Conservation (phyloP, 2,113 vertebrate species). For the Cromileptes altivelis region DNA sequence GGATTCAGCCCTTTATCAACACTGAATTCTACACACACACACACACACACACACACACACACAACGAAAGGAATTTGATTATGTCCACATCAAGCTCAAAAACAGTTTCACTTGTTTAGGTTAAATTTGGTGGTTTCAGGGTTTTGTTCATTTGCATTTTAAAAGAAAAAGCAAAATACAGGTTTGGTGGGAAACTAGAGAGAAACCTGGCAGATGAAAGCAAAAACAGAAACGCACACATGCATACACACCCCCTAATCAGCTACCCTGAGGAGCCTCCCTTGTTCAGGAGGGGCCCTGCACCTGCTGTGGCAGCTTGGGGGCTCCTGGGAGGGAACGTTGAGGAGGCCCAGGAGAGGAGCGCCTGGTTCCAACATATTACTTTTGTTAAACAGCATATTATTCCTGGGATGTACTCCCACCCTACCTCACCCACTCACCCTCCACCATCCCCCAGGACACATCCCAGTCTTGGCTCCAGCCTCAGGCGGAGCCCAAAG, state of each 20-base stretch:
- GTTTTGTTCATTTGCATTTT: not conserved
- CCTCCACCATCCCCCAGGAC: not conserved
- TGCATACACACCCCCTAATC: constrained; percentile 47
- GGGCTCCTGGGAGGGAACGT: constrained; percentile 30
- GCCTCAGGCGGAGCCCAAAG: constrained; percentile 6
- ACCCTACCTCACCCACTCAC: not conserved
- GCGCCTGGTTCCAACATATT: constrained; percentile 39
- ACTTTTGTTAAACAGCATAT: constrained; percentile 30
- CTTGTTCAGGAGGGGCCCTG: constrained; percentile 61
- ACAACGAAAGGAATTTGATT: not conserved
- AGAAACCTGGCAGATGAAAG: constrained; percentile 28
- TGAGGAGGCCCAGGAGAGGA: constrained; percentile 38
- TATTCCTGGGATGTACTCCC: not conserved
- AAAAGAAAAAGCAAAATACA: not conserved
- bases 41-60: not conserved
- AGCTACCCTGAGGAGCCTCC: constrained; percentile 58
- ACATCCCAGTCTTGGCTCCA: constrained; percentile 7
- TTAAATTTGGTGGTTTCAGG: no score
- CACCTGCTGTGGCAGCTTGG: constrained; percentile 72
- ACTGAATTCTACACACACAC: constrained; percentile 13
- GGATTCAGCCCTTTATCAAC: constrained; percentile 47
- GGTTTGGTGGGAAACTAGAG: not conserved
- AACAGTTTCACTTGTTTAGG: not conserved
- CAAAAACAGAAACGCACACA: constrained; percentile 31
- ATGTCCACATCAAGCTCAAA: not conserved